These are phyloP conservation scores for Coranthus polyacanthus DNA, from an alignment of 2,797 vertebrate species.

Conservation along the genomic window DNA sequence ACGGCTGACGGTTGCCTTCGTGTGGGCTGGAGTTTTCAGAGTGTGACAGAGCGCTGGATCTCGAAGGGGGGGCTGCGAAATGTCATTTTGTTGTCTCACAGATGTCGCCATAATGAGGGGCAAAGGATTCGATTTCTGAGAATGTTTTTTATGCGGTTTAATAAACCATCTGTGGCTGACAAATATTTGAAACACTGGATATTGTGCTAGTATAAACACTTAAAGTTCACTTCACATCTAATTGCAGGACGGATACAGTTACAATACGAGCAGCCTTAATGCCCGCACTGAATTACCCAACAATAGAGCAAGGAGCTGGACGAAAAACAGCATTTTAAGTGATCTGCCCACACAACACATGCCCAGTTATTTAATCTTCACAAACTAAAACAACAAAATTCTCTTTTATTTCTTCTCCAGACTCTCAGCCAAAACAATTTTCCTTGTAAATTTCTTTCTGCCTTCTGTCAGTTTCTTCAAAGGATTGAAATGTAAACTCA, in stretches of 20 bases:
- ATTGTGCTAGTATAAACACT: constrained; percentile 34
- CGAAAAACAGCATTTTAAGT: constrained; percentile 41
- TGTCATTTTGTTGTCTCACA: constrained; percentile 80
- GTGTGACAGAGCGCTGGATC: constrained; percentile 71
- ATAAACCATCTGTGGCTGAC: constrained; percentile 65
- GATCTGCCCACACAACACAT: constrained; percentile 64
- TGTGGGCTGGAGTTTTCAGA: constrained; percentile 75
- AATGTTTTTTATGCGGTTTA: constrained; percentile 52
- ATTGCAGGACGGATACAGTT: neutral
- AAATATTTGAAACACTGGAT: constrained; percentile 55
- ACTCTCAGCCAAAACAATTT: constrained; percentile 4
- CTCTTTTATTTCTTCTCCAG: constrained; percentile 22
- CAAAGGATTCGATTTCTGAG: constrained; percentile 64
- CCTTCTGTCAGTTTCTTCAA: neutral
- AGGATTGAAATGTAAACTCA: constrained; percentile 7
- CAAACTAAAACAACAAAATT: constrained; percentile 37
- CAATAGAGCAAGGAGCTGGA: constrained; percentile 45
- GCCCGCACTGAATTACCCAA: constrained; percentile 15
- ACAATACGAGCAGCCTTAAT: neutral
- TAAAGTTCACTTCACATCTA: constrained; percentile 9
- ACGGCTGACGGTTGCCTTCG: constrained; percentile 63
- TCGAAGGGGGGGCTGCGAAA: constrained; percentile 73
- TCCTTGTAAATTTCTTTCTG: constrained; percentile 3
- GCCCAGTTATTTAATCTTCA: constrained; percentile 50
- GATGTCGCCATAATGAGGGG: constrained; percentile 74